phyloP scores from a whole-genome alignment of 35 echinoderm and acorn worm genomes.

The Patiria miniata region DNA sequence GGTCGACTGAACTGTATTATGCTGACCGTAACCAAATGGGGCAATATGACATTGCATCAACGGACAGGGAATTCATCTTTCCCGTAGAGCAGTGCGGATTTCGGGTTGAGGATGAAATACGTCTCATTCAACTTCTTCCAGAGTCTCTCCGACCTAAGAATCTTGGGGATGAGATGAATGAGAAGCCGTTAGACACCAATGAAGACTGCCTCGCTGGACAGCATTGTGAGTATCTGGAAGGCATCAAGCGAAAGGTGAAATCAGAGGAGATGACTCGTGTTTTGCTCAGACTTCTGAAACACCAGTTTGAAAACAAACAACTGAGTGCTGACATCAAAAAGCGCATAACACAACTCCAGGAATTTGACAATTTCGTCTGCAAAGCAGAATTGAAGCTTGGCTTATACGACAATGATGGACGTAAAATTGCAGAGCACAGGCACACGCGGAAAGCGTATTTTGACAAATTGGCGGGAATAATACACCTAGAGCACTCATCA shows the following conservation, averaged over 20 bases:
- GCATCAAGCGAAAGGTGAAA: background rate
- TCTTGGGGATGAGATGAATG: background rate
- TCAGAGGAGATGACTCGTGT: background rate
- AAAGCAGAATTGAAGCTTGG: background rate
- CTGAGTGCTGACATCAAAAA: background rate
- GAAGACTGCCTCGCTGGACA: background rate
- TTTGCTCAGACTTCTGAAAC: background rate
- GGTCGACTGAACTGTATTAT: background rate
- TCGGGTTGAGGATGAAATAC: background rate
- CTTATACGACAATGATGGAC: background rate
- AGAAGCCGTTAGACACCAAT: conserved; percentile 16
- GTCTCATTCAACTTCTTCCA: conserved; percentile 18
- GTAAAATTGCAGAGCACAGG: background rate
- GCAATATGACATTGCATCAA: background rate
- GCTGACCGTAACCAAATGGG: background rate
- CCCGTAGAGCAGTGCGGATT: background rate
- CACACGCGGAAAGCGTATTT: background rate
- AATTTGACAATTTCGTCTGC: background rate
- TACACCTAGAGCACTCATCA: conserved; percentile 6
- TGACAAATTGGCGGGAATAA: background rate
- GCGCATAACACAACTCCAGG: background rate
- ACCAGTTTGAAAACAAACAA: background rate
- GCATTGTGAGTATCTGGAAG: background rate
- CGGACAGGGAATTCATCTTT: background rate
- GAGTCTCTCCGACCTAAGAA: background rate